Evolutionary conservation across 2,888 invertebrate genomes (phyloP).

Genomic region (Oscheius sp.): DNA sequence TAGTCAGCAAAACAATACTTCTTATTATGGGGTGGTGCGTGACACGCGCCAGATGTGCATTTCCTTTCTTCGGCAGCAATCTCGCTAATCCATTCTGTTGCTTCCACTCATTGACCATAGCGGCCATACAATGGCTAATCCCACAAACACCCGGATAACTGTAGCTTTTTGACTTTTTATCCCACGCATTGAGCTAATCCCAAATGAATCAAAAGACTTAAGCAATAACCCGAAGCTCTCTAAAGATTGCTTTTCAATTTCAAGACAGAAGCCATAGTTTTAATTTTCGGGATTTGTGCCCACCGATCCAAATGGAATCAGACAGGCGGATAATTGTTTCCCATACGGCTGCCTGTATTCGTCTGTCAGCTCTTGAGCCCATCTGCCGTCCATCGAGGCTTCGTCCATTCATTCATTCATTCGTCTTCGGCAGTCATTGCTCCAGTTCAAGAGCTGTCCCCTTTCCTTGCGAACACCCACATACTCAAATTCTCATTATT

Average conservation of each 20-base stretch:
- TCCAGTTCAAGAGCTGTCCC: conserved; percentile 16
- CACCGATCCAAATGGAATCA: too few species aligned
- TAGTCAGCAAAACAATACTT: neutral
- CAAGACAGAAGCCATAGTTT: neutral
- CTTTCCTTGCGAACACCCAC: conserved; percentile 6
- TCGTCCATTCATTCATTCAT: conserved; percentile 21
- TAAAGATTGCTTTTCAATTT: neutral
- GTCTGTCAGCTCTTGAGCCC: conserved; percentile 33
- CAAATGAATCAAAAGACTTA: neutral
- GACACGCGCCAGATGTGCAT: conserved; percentile 32
- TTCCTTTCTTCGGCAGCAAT: conserved; percentile 35
- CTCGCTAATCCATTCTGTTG: conserved; percentile 39
- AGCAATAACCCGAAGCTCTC: neutral
- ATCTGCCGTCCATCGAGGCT: conserved; percentile 20
- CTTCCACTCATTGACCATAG: conserved; percentile 35
- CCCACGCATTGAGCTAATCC: too few species aligned
- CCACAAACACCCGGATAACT: neutral
- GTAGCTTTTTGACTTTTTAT: too few species aligned
- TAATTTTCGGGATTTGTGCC: neutral
- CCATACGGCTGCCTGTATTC: conserved; percentile 26
- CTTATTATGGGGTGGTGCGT: conserved; percentile 24
- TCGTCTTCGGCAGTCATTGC: conserved; percentile 31
- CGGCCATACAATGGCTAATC: conserved; percentile 28
- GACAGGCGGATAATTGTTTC: conserved; percentile 14
- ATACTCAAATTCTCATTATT: neutral